A percentile compares a stretch with the other conserved stretches of the same genome.
Conservation (phyloP, 2,888 invertebrate genomes). For the Oeneis ivallda region DNA sequence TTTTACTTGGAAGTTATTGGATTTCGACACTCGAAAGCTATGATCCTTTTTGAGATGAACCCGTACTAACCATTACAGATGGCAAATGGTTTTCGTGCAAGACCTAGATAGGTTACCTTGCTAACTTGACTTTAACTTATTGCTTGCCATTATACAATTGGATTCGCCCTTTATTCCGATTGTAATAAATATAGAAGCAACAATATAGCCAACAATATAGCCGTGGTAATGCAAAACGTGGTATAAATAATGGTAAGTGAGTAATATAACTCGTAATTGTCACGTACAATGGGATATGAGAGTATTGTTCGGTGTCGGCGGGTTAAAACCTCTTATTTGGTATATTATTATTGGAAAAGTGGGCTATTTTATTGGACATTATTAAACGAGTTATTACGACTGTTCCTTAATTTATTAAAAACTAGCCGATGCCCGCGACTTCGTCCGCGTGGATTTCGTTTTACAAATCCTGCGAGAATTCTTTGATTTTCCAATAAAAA, state of each 20-base stretch:
- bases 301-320: constrained; percentile 11
- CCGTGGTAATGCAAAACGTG: constrained; percentile 3
- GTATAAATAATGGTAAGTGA: constrained; percentile 12
- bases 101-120: not conserved
- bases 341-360: too few relatives aligned
- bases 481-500: too few relatives aligned
- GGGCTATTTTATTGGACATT: too few relatives aligned
- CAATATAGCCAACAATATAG: not conserved
- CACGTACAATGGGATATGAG: constrained; percentile 4
- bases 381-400: too few relatives aligned
- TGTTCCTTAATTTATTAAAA: too few relatives aligned
- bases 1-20: too few relatives aligned
- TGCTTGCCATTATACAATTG: constrained; percentile 4
- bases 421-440: too few relatives aligned
- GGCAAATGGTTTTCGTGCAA: constrained; percentile 13
- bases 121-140: not conserved
- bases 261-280: constrained; percentile 13
- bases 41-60: not conserved
- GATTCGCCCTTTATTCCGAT: constrained; percentile 1
- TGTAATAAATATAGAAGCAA: constrained; percentile 9
- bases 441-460: too few relatives aligned
- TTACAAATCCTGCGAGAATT: too few relatives aligned
- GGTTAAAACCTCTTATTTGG: not conserved
- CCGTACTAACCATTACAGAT: not conserved
- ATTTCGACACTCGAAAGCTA: not conserved